Evolutionary conservation across 1,140 invertebrate genomes (phyloP).

Genomic region (Chymomyza costata): DNA sequence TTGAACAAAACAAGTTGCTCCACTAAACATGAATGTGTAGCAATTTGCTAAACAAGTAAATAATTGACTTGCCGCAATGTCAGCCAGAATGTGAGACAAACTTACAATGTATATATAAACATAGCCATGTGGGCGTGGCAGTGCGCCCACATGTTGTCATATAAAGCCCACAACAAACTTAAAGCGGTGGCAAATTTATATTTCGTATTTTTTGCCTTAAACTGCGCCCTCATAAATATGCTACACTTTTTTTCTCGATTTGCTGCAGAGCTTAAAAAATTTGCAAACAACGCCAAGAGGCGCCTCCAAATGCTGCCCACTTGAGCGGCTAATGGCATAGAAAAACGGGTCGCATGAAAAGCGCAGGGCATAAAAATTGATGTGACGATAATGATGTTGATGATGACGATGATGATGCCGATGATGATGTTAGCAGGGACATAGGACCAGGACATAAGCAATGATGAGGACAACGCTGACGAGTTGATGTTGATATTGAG

Average conservation of each 20-base stretch:
- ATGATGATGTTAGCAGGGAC: no score
- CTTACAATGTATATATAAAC: not conserved
- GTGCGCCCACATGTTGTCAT: no score
- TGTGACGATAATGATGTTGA: conserved; percentile 46
- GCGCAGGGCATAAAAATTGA: conserved; percentile 58
- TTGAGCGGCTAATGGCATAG: conserved; percentile 47
- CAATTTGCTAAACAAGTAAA: conserved; percentile 69
- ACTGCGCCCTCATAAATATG: conserved; percentile 47
- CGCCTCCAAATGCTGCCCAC: conserved; percentile 16
- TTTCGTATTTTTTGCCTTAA: no score
- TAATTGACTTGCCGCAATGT: conserved; percentile 57
- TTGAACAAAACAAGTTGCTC: conserved; percentile 16
- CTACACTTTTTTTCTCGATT: conserved; percentile 37
- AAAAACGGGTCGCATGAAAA: conserved; percentile 60
- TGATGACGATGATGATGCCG: conserved; percentile 14
- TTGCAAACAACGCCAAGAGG: no score
- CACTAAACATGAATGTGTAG: conserved; percentile 63
- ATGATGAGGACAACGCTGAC: conserved; percentile 3
- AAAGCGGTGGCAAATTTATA: conserved; percentile 50
- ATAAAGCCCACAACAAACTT: conserved; percentile 20
- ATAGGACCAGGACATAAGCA: no score
- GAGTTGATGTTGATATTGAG: conserved; percentile 30
- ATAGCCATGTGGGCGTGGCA: no score
- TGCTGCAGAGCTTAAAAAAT: no score
- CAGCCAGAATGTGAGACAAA: conserved; percentile 13